phyloP scores from a whole-genome alignment of 2,113 vertebrate species.

The Labrus mixtus region DNA sequence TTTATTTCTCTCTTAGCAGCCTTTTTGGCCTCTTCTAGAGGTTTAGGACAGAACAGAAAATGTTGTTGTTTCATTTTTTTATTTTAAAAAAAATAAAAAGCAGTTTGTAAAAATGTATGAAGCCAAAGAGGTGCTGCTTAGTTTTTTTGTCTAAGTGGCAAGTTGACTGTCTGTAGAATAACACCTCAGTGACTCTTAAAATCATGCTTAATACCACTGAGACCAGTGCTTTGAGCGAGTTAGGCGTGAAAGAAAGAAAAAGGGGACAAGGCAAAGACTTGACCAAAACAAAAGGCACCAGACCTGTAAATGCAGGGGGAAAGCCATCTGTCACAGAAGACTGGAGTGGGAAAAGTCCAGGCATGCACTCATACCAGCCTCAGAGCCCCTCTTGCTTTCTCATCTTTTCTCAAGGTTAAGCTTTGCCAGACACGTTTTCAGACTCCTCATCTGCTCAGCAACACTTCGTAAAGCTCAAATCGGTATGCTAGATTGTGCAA shows the following conservation, averaged over 20 bases:
- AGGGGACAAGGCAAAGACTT: not conserved
- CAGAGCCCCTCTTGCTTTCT: constrained; percentile 29
- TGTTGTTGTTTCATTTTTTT: not conserved
- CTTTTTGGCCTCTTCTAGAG: no score
- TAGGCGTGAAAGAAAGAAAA: not conserved
- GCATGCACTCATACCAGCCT: constrained; percentile 23
- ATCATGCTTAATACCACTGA: not conserved
- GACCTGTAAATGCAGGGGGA: not conserved
- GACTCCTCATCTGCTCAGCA: constrained; percentile 35
- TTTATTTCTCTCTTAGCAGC: not conserved
- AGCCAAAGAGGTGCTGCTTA: not conserved
- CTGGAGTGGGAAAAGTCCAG: constrained; percentile 15
- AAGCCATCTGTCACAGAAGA: constrained; percentile 12
- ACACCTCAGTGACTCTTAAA: constrained; percentile 15
- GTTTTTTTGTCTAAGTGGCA: not conserved
- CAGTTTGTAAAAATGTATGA: not conserved
- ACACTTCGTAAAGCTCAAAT: constrained; percentile 26
- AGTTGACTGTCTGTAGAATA: constrained; percentile 7
- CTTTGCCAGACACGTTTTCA: constrained; percentile 63
- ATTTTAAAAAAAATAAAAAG: not conserved
- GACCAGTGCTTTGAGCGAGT: constrained; percentile 1
- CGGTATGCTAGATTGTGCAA: constrained; percentile 47
- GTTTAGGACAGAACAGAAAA: no score
- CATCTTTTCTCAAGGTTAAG: constrained; percentile 45
- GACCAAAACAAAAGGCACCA: constrained; percentile 18